These are phyloP conservation scores for Liparis tanakae DNA, from an alignment of 2,797 vertebrate species.

Conservation along the genomic window DNA sequence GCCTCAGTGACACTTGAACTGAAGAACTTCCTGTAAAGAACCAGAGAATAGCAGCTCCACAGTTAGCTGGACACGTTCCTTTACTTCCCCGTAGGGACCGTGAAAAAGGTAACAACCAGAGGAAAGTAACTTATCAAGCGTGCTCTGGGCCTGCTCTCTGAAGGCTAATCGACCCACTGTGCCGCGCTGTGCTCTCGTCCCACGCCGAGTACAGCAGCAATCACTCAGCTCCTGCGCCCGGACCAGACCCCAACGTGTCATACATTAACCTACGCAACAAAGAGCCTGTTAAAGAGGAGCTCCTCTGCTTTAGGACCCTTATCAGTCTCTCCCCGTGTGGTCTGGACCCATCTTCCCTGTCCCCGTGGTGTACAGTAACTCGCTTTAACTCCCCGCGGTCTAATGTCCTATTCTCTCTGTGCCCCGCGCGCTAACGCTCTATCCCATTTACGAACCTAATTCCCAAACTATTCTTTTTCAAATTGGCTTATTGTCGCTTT, in stretches of 20 bases:
- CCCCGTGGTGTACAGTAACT: conserved; percentile 20
- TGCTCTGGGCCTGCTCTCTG: conserved; percentile 14
- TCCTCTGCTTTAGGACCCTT: conserved; percentile 22
- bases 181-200: conserved; percentile 27
- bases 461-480: conserved; percentile 42
- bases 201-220: conserved; percentile 40
- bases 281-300: conserved; percentile 25
- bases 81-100: neutral
- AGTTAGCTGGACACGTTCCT: neutral
- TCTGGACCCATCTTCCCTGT: conserved; percentile 6
- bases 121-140: conserved; percentile 36
- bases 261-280: conserved; percentile 39
- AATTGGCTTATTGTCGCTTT: conserved; percentile 2
- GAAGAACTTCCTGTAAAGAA: neutral
- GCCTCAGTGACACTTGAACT: neutral
- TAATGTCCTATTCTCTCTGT: conserved; percentile 29
- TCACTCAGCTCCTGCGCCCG: conserved; percentile 35
- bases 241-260: conserved; percentile 29
- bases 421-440: conserved; percentile 4
- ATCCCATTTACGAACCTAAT: conserved; percentile 5
- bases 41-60: neutral
- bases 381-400: conserved; percentile 27
- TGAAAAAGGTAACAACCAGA: conserved; percentile 33
- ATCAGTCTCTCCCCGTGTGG: conserved; percentile 48
- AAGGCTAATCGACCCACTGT: conserved; percentile 43